Base-by-base conservation (phyloP, 2,113 vertebrate species). In the Centropus bengalensis region DNA sequence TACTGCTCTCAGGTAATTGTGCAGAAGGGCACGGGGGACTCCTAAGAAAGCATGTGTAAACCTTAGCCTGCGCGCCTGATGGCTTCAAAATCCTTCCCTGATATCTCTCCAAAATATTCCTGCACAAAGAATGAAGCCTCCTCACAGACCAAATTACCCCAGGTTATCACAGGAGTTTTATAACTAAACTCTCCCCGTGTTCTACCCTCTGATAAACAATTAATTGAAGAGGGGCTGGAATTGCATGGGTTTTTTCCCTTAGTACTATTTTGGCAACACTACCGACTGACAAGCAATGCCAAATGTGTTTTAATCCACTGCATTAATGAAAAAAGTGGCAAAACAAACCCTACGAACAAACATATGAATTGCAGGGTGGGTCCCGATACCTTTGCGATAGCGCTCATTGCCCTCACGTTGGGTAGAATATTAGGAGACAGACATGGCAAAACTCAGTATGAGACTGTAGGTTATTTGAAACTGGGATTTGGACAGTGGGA, bases 301-400 rank as follows among this genome's bases (percentile, higher is more conserved):
- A 21, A 12, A 2, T 55, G 23, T 40, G 9, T 30, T 58, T 82
- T 74, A 92, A 56, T 8, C 18, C 51, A 22, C 32, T 26, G 19
- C 6, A 36, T 73, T 28, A n/a, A 45, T 67, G 19, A n/a, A 62
- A 58, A 69, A 24, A 30, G 24, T 58, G 79, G 71, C 47, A 66
- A 21, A 69, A 63, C 4, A 59, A 90, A 22, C 2, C 32, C 64
- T 12, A 7, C 3, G 13, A 4, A 12, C 10, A 45, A 64, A 49
- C 22, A 63, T 0, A 0, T 12, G 6, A 70, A 33, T 16, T 63
- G 21, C n/a, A n/a, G n/a, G 9, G 22, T 77, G 18, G 20, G 79
- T 51, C 8, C 4, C 1, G 1, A 0, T 28, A 12, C 24, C 66
- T 26, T 22, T 54, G 28, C 62, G 66, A 14, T 2, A 44, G 15